Percentiles rank a stretch among this genome's conserved stretches.
phyloP scores from a whole-genome alignment of 2,113 vertebrate genomes.

The Cariama cristata region DNA sequence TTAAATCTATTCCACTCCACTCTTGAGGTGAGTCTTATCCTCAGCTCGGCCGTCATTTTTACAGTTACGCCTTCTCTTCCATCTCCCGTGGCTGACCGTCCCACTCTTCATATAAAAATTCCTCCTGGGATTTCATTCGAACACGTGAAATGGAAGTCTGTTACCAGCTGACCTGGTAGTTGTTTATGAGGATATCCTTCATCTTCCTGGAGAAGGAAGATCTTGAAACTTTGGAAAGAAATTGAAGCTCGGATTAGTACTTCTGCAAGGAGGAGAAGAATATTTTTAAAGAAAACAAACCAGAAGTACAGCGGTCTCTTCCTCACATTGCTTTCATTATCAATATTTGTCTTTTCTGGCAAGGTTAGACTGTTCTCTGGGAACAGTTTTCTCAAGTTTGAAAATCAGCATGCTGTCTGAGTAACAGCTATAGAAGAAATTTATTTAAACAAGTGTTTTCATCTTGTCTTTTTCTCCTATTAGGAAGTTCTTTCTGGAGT shows the following conservation, averaged over 20 bases:
- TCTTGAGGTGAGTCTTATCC: background rate
- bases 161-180: background rate
- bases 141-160: background rate
- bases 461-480: background rate
- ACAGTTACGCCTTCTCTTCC: background rate
- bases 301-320: background rate
- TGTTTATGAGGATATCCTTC: background rate
- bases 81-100: background rate
- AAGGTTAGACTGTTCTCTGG: background rate
- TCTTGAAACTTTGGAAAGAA: background rate
- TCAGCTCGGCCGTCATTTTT: background rate
- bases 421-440: background rate
- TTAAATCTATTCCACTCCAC: fast-evolving
- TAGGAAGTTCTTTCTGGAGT: slow-evolving; percentile 91
- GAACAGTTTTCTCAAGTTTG: background rate
- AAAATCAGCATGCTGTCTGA: background rate
- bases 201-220: background rate
- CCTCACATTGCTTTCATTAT: background rate
- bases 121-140: background rate
- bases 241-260: background rate
- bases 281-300: background rate
- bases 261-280: background rate
- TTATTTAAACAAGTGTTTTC: background rate
- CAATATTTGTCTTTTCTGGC: background rate
- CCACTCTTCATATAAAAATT: background rate